Percentiles rank a stretch among this genome's conserved stretches.
Evolutionary conservation across 2,797 vertebrate species (phyloP).

Genomic region (Pteropus rufus): DNA sequence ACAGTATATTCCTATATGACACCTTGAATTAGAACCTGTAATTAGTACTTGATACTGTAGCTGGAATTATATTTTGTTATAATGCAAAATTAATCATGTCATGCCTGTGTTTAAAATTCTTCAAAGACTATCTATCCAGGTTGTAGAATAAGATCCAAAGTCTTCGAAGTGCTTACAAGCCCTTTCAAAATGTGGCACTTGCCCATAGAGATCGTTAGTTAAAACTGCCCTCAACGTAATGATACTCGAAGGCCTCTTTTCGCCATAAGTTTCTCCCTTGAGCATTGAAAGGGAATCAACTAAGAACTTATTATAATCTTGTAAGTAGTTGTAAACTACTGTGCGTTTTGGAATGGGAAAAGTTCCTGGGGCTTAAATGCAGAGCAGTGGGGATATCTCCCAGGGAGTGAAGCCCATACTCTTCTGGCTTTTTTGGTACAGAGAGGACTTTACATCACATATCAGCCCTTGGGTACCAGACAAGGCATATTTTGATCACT

Average conservation of each 20-base stretch:
- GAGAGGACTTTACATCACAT: background rate
- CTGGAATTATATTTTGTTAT: conserved; percentile 24
- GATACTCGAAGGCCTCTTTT: background rate
- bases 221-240: background rate
- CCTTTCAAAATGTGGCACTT: background rate
- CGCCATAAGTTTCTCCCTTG: background rate
- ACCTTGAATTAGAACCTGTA: background rate
- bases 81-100: background rate
- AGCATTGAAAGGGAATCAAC: background rate
- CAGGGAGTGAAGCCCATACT: background rate
- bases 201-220: background rate
- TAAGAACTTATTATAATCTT: background rate
- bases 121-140: background rate
- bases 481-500: background rate
- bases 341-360: background rate
- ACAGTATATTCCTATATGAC: background rate
- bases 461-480: background rate
- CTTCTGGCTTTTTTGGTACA: background rate
- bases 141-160: background rate
- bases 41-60: background rate
- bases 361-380: background rate
- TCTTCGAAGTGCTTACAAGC: background rate
- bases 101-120: background rate
- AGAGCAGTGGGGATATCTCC: background rate
- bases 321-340: background rate